Conservation (phyloP, 2,113 vertebrate species). For the Neotoma lepida region DNA sequence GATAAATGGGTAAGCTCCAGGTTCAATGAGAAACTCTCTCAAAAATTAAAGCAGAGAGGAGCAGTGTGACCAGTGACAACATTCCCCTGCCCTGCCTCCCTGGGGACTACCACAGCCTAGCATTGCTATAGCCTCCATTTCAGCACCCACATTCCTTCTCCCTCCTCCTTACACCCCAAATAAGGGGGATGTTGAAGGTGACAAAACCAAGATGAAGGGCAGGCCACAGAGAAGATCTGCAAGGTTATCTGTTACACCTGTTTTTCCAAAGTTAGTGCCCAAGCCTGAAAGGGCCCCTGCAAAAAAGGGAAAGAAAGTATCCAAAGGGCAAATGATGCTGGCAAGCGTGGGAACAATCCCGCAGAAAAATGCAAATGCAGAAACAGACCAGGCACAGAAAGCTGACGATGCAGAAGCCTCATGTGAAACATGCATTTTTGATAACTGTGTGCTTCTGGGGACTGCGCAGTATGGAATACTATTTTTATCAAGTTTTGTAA, state of each 20-base stretch:
- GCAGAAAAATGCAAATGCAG: neutral
- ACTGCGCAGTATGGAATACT: neutral
- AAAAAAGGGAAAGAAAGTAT: neutral
- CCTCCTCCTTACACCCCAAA: neutral
- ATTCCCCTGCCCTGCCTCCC: too few relatives aligned
- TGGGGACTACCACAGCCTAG: neutral
- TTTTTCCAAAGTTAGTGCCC: neutral
- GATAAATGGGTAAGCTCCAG: too few relatives aligned
- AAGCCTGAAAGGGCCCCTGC: neutral
- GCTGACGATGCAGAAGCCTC: neutral
- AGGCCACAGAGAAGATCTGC: neutral
- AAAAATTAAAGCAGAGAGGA: neutral
- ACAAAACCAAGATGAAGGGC: neutral
- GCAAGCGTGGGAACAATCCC: neutral
- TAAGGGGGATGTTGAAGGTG: neutral
- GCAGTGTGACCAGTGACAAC: neutral
- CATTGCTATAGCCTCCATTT: too few relatives aligned
- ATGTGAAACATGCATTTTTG: neutral
- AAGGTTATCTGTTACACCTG: neutral
- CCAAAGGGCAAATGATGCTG: neutral
- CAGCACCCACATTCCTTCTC: neutral
- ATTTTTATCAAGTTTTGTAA: constrained; percentile 87
- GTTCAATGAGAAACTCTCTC: neutral
- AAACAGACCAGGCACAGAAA: neutral
- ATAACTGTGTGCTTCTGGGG: neutral